Conservation (phyloP, 1,140 invertebrate species). For the Drosophila nigrodunni region DNA sequence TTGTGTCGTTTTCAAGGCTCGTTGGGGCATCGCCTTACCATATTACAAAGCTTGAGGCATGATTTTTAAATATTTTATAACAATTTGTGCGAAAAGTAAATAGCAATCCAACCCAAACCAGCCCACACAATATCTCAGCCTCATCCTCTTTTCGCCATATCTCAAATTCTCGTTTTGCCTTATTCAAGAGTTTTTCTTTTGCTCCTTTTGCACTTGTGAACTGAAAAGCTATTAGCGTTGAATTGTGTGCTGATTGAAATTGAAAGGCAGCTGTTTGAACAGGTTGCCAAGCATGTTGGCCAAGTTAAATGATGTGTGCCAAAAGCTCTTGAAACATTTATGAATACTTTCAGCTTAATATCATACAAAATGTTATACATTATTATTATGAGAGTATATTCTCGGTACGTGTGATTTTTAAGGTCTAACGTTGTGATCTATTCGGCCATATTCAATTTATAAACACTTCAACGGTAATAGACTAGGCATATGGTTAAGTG, state of each 20-base stretch:
- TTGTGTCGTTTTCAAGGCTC: conserved; percentile 58
- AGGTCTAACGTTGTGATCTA: conserved; percentile 3
- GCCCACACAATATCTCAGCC: background rate
- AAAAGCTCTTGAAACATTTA: conserved; percentile 57
- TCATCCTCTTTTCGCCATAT: background rate
- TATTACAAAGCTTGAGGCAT: conserved; percentile 43
- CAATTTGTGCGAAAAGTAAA: conserved; percentile 61
- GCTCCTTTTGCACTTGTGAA: conserved; percentile 21
- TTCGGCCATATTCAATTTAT: conserved; percentile 1
- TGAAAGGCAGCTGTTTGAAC: conserved; percentile 61
- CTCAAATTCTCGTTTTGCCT: background rate
- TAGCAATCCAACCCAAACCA: conserved; percentile 26
- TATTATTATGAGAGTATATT: background rate
- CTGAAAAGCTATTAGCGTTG: conserved; percentile 47
- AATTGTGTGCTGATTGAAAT: conserved; percentile 60
- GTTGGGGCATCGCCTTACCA: conserved; percentile 31
- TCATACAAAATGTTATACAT: conserved; percentile 16
- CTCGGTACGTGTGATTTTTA: background rate
- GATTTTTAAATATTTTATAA: conserved; percentile 83
- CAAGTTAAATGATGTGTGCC: conserved; percentile 74
- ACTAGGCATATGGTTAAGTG: background rate
- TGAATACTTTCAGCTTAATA: conserved; percentile 41
- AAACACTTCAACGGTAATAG: background rate
- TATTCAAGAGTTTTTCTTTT: conserved; percentile 8
- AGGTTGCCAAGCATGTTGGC: conserved; percentile 53